Evolutionary conservation across 1,140 invertebrate species (phyloP).

Genomic region (Platyscapa corneri): DNA sequence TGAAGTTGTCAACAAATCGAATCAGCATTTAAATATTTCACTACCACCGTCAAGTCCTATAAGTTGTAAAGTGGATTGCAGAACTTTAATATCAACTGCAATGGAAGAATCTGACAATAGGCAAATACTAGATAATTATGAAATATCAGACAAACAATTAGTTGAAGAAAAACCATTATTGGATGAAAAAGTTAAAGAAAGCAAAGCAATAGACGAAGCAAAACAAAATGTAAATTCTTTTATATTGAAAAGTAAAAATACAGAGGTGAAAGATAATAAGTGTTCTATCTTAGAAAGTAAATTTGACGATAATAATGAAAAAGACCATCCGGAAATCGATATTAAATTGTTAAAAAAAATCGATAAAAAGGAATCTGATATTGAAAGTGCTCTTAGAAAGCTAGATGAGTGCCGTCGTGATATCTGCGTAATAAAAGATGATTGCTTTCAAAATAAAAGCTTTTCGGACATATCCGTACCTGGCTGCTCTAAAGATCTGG

Average conservation of each 20-base stretch:
- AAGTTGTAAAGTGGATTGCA: conserved; percentile 29
- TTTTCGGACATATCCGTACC: conserved; percentile 35
- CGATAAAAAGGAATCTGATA: conserved; percentile 34
- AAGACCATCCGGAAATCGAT: background rate
- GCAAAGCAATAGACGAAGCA: background rate
- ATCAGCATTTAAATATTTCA: conserved; percentile 42
- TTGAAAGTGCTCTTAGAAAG: conserved; percentile 32
- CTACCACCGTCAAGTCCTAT: conserved; percentile 14
- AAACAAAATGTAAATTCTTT: conserved; percentile 19
- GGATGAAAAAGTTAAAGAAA: conserved; percentile 3
- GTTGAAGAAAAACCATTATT: background rate
- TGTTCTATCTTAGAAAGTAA: conserved; percentile 29
- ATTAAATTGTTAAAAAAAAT: conserved; percentile 25
- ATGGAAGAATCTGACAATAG: conserved; percentile 24
- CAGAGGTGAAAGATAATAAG: conserved; percentile 17
- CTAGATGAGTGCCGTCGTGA: conserved; percentile 42
- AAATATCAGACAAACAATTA: conserved; percentile 4
- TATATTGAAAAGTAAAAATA: conserved; percentile 35
- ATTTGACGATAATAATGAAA: background rate
- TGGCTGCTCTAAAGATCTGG: conserved; percentile 51
- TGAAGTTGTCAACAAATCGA: conserved; percentile 40
- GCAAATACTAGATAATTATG: background rate
- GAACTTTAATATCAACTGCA: background rate
- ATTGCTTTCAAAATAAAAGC: conserved; percentile 50
- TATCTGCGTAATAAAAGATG: background rate